Percentiles rank a stretch among this genome's conserved stretches.
Evolutionary conservation across 2,888 invertebrate genomes (phyloP).

Genomic region (Meta bourneti): DNA sequence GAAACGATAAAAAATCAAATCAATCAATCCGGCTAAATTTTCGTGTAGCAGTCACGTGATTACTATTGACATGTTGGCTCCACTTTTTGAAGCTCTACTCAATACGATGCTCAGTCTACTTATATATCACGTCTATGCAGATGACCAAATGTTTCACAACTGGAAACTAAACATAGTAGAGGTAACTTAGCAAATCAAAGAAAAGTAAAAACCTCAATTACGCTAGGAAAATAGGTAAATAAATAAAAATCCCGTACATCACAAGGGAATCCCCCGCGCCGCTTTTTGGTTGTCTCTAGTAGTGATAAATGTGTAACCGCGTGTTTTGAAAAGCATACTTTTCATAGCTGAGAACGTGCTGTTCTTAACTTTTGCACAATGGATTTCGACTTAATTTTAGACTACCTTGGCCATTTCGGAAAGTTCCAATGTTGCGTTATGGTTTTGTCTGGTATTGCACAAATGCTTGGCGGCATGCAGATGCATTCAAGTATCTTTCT

Average conservation of each 20-base stretch:
- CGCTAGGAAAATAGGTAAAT: neutral
- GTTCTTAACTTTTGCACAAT: constrained; percentile 80
- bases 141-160: too few relatives aligned
- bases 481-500: constrained; percentile 69
- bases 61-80: too few relatives aligned
- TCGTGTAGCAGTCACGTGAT: too few relatives aligned
- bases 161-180: too few relatives aligned
- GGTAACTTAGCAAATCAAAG: too few relatives aligned
- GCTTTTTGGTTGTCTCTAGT: too few relatives aligned
- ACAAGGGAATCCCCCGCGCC: constrained; percentile 25
- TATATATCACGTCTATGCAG: too few relatives aligned
- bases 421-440: constrained; percentile 81
- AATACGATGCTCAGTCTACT: too few relatives aligned
- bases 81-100: too few relatives aligned
- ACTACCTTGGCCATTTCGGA: constrained; percentile 85
- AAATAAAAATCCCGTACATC: neutral
- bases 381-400: constrained; percentile 85
- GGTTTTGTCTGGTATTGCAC: constrained; percentile 57
- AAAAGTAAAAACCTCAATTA: neutral
- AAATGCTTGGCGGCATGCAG: constrained; percentile 71
- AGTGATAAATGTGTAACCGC: neutral
- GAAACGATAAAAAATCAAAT: too few relatives aligned
- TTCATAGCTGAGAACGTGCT: neutral
- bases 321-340: constrained; percentile 13
- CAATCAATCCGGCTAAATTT: too few relatives aligned